These are phyloP conservation scores for Ovis canadensis DNA, from an alignment of 2,113 vertebrate genomes.

Conservation along the genomic window DNA sequence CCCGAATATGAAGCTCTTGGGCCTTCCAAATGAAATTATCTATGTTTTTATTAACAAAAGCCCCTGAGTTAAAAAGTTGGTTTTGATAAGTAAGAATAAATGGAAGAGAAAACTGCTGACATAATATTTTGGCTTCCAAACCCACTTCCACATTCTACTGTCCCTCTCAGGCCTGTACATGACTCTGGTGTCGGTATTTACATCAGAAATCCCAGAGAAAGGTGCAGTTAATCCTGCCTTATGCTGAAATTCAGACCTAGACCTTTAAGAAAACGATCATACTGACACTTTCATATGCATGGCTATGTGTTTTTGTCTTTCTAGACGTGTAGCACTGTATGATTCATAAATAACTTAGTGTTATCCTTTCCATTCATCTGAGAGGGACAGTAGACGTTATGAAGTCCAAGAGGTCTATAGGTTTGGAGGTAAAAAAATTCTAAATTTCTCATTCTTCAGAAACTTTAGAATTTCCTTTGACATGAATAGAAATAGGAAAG, in stretches of 20 bases:
- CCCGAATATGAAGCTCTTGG: slow-evolving; percentile 58
- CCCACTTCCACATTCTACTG: slow-evolving; percentile 63
- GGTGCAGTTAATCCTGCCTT: slow-evolving; percentile 17
- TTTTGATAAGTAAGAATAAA: slow-evolving; percentile 72
- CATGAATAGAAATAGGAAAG: background rate
- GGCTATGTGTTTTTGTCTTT: background rate
- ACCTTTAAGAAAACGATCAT: background rate
- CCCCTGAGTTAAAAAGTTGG: slow-evolving; percentile 60
- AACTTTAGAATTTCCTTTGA: background rate
- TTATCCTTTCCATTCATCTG: background rate
- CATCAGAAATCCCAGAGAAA: slow-evolving; percentile 44
- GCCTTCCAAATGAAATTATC: slow-evolving; percentile 70
- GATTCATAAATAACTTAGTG: background rate
- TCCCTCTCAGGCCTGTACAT: background rate
- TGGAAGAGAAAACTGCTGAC: slow-evolving; percentile 73
- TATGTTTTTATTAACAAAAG: slow-evolving; percentile 58
- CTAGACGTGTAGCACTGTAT: background rate
- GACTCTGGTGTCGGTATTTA: slow-evolving; percentile 32
- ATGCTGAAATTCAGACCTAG: background rate
- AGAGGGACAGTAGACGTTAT: background rate
- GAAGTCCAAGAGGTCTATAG: background rate
- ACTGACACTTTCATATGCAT: background rate
- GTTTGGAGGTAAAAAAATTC: background rate
- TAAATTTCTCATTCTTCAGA: background rate
- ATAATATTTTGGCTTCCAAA: slow-evolving; percentile 70